Conservation (phyloP, 2,113 vertebrate species). For the Macrotis lagotis region DNA sequence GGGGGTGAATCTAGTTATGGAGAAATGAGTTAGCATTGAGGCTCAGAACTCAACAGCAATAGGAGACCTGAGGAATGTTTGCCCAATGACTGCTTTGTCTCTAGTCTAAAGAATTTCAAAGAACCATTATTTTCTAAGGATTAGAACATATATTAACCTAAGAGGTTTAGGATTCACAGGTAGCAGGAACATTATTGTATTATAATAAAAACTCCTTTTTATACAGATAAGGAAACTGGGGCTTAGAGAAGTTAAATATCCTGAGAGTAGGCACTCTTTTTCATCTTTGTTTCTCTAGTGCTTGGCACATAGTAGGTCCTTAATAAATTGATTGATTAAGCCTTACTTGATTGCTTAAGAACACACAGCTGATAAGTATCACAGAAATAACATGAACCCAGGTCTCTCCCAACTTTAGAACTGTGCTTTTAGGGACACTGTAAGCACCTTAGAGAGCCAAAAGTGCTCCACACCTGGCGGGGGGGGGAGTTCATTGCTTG, state of each 20-base stretch:
- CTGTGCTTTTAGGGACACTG: background rate
- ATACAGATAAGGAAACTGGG: background rate
- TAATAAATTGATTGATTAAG: background rate
- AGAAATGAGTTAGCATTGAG: constrained; percentile 68
- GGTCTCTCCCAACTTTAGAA: background rate
- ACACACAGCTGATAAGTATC: background rate
- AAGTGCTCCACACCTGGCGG: no score
- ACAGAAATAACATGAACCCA: background rate
- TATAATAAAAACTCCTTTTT: no score
- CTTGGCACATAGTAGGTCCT: background rate
- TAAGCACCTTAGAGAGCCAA: background rate
- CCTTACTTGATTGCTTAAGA: background rate
- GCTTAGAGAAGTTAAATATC: background rate
- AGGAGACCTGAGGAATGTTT: constrained; percentile 66
- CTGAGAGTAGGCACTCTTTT: background rate
- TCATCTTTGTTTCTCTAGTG: background rate
- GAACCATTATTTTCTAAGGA: constrained; percentile 66
- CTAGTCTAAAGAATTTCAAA: constrained; percentile 66
- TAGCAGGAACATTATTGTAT: background rate
- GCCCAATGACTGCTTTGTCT: constrained; percentile 75
- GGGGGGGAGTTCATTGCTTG: background rate
- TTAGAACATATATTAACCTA: constrained; percentile 24
- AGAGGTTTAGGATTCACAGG: background rate
- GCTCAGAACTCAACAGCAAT: constrained; percentile 57
- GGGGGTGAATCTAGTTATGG: constrained; percentile 71